These are phyloP conservation scores for Lordiphosa andalusiaca DNA, from an alignment of 2,888 invertebrate species.

Conservation along the genomic window DNA sequence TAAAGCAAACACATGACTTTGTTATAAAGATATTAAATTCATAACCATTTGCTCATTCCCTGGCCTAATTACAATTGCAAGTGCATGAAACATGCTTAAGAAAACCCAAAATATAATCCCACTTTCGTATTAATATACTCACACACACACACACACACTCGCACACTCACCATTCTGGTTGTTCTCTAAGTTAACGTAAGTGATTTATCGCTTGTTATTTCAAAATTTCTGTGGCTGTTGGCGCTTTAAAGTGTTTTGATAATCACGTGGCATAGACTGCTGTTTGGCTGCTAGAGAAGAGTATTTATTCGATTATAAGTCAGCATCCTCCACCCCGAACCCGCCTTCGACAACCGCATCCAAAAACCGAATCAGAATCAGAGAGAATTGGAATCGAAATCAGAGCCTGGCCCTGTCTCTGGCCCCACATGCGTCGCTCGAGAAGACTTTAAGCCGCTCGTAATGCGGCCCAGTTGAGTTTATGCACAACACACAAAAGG, in stretches of 20 bases:
- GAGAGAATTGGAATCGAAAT: background rate
- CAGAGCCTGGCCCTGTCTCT: slow-evolving; percentile 1
- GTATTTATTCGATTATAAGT: slow-evolving; percentile 70
- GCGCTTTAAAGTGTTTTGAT: slow-evolving; percentile 41
- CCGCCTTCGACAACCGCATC: background rate
- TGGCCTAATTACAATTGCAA: slow-evolving; percentile 45
- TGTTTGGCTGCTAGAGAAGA: slow-evolving; percentile 15
- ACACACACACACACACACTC: slow-evolving; percentile 12
- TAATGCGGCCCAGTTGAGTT: slow-evolving; percentile 76
- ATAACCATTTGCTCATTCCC: slow-evolving; percentile 24
- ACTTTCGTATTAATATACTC: slow-evolving; percentile 65
- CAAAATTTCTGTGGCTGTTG: slow-evolving; percentile 26
- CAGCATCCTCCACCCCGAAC: slow-evolving; percentile 3
- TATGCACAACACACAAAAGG: slow-evolving; percentile 73
- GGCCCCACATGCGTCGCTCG: slow-evolving; percentile 49
- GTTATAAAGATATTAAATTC: slow-evolving; percentile 23
- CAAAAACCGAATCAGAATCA: slow-evolving; percentile 3
- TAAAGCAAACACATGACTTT: too few species aligned
- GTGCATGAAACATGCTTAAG: slow-evolving; percentile 26
- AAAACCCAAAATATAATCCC: slow-evolving; percentile 62
- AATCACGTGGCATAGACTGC: slow-evolving; percentile 53
- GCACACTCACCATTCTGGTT: slow-evolving; percentile 19
- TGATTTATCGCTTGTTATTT: slow-evolving; percentile 61
- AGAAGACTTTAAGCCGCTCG: slow-evolving; percentile 79
- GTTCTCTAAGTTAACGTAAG: slow-evolving; percentile 45